Conservation (phyloP, 2,888 invertebrate species). For the Ligdia adustata region DNA sequence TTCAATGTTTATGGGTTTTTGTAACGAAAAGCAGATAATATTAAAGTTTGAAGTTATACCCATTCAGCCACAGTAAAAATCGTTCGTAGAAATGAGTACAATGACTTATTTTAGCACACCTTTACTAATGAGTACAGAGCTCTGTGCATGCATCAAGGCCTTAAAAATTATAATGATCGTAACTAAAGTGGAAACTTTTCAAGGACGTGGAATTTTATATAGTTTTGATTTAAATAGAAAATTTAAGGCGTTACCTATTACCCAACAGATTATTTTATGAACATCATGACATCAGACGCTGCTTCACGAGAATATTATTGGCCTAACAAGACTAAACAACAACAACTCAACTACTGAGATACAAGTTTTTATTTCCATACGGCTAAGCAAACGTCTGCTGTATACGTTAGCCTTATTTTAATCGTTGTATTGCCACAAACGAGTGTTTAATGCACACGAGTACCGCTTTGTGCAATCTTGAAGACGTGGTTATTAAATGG, state of each 20-base stretch:
- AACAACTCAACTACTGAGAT: no score
- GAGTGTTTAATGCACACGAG: slow-evolving; percentile 30
- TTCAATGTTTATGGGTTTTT: no score
- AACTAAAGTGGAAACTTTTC: no score
- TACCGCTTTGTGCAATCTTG: slow-evolving; percentile 26
- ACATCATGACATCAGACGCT: background rate
- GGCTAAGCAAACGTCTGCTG: slow-evolving; percentile 3
- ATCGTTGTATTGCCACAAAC: slow-evolving; percentile 28
- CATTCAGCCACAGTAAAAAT: no score
- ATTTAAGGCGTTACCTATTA: background rate
- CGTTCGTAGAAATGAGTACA: no score
- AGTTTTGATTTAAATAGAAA: background rate
- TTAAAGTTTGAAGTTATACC: no score
- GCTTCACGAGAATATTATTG: background rate
- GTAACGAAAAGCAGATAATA: no score
- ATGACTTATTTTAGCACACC: no score
- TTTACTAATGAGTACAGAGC: no score
- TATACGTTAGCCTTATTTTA: slow-evolving; percentile 10
- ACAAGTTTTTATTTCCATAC: slow-evolving; percentile 9
- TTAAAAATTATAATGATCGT: no score
- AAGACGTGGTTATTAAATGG: slow-evolving; percentile 33
- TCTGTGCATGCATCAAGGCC: no score
- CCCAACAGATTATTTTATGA: slow-evolving; percentile 1
- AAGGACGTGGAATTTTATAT: slow-evolving; percentile 4
- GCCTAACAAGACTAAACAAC: no score